Evolutionary conservation across 2,797 vertebrate species (phyloP), one percentile per base, ranked within the genome.

Genomic region (Falco rusticolus): DNA sequence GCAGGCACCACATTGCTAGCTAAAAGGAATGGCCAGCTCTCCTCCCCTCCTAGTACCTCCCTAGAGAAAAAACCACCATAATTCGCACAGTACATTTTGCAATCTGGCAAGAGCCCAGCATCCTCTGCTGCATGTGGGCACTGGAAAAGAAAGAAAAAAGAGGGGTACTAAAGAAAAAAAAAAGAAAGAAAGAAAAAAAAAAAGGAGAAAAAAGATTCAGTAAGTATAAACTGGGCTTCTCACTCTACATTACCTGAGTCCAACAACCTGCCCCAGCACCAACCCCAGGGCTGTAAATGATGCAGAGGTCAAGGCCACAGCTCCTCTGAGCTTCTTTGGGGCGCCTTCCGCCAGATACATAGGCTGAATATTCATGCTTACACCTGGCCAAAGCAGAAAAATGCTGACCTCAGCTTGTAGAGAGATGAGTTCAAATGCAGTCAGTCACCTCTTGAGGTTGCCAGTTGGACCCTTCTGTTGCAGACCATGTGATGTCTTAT

Each of bases 291-390:
- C 98, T 33, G 98, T 98, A 90, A 99, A 99, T 1, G 98, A 98
- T n/a, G 99, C 99, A 5, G 98, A 99, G 10, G 98, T 99, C 96
- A 99, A 87, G 29, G 99, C 98, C 87, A 99, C 96, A 1, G 98
- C 98, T 45, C 99, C 99, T 82, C 99, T 97, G 54, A 99, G 96
- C 91, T 99, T 98, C 97, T 98, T 99, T 16, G 99, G 99, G 19
- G 99, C 99, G 28, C 99, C 99, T 97, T 99, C 99, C 53, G 99
- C 99, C 96, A 99, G 98, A 89, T 99, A 99, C 99, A 99, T 99
- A 81, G 99, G 99, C 95, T 99, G 99, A 43, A 99, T 96, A n/a
- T 98, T 99, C 98, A 99, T 99, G 98, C 99, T 98, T 84, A 99
- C 98, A 71, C 99, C 99, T 99, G 96, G 50, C 97, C 33, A 72